A percentile compares a stretch with the other conserved stretches of the same genome.
phyloP scores from a whole-genome alignment of 2,888 invertebrate genomes.

The Blomia tropicalis region DNA sequence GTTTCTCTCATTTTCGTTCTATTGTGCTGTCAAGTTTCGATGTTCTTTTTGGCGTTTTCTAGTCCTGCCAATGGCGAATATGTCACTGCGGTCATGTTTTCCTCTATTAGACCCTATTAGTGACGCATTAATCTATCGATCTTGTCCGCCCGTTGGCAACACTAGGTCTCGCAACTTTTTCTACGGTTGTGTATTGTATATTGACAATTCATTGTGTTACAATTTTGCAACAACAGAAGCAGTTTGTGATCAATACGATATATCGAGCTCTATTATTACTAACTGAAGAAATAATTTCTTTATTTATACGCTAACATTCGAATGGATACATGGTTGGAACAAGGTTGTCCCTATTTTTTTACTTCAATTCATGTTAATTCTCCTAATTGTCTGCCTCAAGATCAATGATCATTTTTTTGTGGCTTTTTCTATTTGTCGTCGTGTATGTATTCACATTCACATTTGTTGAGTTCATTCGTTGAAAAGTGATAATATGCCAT shows the following conservation, averaged over 20 bases:
- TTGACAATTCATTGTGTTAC: neutral
- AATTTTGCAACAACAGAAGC: neutral
- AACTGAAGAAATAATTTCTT: no score
- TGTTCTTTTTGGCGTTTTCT: neutral
- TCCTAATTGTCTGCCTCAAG: no score
- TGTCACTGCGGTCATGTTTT: constrained; percentile 15
- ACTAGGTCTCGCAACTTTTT: neutral
- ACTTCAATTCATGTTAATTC: no score
- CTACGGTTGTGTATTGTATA: neutral
- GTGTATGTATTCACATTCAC: no score
- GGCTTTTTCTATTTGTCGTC: no score
- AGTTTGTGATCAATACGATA: neutral
- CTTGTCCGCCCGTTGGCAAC: neutral
- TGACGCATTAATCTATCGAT: constrained; percentile 14
- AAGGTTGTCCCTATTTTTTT: no score
- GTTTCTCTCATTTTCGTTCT: neutral
- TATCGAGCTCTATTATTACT: no score
- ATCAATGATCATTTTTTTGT: no score
- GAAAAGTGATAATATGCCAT: no score
- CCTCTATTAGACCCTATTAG: constrained; percentile 12
- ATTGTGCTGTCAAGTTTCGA: constrained; percentile 13
- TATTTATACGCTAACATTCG: no score
- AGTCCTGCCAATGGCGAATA: neutral
- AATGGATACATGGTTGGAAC: no score
- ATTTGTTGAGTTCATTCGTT: no score